These are phyloP conservation scores for Nematopogon swammerdamellus DNA, from an alignment of 2,888 invertebrate genomes.

Conservation along the genomic window DNA sequence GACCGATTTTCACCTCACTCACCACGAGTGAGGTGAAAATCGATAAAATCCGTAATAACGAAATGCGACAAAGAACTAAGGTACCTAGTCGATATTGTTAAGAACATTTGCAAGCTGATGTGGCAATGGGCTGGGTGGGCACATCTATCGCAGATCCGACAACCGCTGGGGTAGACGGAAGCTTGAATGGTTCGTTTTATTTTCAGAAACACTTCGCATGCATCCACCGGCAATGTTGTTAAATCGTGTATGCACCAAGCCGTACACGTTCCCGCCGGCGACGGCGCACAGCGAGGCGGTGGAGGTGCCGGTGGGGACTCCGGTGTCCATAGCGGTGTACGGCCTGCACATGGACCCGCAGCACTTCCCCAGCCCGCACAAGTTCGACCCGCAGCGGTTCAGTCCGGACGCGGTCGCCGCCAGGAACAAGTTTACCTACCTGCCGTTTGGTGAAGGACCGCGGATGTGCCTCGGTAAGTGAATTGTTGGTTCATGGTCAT, in stretches of 20 bases:
- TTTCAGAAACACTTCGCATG: constrained; percentile 21
- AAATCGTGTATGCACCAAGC: constrained; percentile 18
- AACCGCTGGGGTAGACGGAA: too few species aligned
- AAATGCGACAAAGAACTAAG: too few species aligned
- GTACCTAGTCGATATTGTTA: too few species aligned
- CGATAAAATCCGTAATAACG: too few species aligned
- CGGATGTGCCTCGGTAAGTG: constrained; percentile 32
- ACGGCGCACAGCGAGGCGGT: constrained; percentile 6
- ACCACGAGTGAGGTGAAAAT: too few species aligned
- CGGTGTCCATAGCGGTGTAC: constrained; percentile 26
- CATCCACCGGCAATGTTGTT: constrained; percentile 16
- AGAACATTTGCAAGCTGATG: too few species aligned
- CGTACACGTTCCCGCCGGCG: constrained; percentile 11
- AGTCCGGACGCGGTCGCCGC: constrained; percentile 21
- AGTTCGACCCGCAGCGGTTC: constrained; percentile 51
- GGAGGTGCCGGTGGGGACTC: constrained; percentile 9
- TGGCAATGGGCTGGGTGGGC: too few species aligned
- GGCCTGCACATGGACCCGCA: constrained; percentile 41
- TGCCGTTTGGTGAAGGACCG: constrained; percentile 36
- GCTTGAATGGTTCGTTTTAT: too few species aligned
- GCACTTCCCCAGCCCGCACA: constrained; percentile 41
- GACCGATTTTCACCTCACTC: too few species aligned
- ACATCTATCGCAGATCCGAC: too few species aligned
- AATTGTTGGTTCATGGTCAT: too few species aligned
- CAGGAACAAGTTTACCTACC: constrained; percentile 18